phyloP scores from a whole-genome alignment of 2,113 vertebrate genomes.

The Rhodinocichla rosea region DNA sequence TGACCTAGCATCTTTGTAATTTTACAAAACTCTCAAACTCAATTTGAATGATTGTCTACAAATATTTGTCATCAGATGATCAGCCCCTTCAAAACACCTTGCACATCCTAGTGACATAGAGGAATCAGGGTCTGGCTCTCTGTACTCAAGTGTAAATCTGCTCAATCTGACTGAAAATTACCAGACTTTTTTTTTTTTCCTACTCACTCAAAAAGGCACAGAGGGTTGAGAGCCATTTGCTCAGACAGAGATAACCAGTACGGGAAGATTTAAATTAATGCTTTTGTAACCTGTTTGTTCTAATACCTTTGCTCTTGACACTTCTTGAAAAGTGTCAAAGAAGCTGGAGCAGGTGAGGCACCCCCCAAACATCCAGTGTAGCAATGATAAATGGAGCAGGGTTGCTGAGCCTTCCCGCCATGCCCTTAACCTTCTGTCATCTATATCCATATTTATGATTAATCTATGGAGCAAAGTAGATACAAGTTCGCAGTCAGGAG shows the following conservation, averaged over 20 bases:
- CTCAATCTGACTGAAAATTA: not conserved
- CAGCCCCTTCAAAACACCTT: not conserved
- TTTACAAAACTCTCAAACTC: not conserved
- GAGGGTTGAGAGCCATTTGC: not conserved
- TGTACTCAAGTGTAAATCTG: not conserved
- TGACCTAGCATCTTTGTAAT: not conserved
- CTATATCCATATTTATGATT: conserved; percentile 59
- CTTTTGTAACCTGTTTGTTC: not conserved
- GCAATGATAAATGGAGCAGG: conserved; percentile 1
- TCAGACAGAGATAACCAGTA: not conserved
- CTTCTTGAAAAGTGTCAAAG: not conserved
- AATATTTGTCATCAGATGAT: not conserved
- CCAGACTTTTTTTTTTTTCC: not conserved
- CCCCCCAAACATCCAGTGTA: not conserved
- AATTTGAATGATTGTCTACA: not conserved
- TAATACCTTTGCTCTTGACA: conserved; percentile 24
- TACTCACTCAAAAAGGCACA: not conserved
- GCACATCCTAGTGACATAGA: not conserved
- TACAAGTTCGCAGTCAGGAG: not conserved
- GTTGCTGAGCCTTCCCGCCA: not conserved
- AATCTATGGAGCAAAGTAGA: conserved; percentile 15
- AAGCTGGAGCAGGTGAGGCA: not conserved
- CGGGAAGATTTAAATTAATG: not conserved
- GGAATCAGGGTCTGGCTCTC: not conserved
- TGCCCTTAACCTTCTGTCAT: conserved; percentile 45